A percentile compares a stretch with the other conserved stretches of the same genome.
phyloP scores from a whole-genome alignment of 1,140 invertebrate species.

The Drosophila murphyi region DNA sequence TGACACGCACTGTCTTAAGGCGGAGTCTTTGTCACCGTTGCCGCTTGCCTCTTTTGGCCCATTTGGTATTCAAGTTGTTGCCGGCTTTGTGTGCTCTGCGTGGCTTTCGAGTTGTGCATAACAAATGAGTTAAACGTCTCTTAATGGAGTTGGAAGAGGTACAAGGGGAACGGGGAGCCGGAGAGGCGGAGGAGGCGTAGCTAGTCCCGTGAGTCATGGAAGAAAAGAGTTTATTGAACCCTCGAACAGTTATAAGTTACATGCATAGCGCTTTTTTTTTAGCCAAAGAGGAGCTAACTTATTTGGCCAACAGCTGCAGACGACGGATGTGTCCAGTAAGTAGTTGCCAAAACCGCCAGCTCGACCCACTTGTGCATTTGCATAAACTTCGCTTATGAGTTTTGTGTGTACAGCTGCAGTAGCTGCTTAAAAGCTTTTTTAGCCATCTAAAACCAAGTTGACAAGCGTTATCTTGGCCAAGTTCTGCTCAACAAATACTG shows the following conservation, averaged over 20 bases:
- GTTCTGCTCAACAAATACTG: constrained; percentile 6
- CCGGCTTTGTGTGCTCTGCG: constrained; percentile 54
- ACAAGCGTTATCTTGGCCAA: constrained; percentile 11
- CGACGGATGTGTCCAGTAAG: constrained; percentile 33
- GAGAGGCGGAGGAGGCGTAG: background rate
- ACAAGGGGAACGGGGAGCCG: background rate
- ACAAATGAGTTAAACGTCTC: constrained; percentile 55
- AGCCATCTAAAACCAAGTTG: constrained; percentile 47
- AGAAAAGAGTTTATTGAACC: constrained; percentile 70
- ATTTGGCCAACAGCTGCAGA: constrained; percentile 43
- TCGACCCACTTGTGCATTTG: constrained; percentile 52
- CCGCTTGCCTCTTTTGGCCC: background rate
- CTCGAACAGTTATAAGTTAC: constrained; percentile 42
- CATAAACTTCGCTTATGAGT: constrained; percentile 80
- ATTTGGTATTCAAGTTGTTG: constrained; percentile 61
- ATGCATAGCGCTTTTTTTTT: constrained; percentile 8
- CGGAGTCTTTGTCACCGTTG: constrained; percentile 8
- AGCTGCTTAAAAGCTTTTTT: constrained; percentile 77
- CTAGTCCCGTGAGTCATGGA: constrained; percentile 56
- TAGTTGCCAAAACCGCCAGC: background rate
- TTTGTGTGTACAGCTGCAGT: constrained; percentile 54
- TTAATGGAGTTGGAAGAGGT: background rate
- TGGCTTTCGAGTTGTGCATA: constrained; percentile 72
- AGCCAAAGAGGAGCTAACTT: constrained; percentile 39
- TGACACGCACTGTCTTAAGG: constrained; percentile 31